Conservation (phyloP, 2,113 vertebrate genomes). For the Tragelaphus scriptus region DNA sequence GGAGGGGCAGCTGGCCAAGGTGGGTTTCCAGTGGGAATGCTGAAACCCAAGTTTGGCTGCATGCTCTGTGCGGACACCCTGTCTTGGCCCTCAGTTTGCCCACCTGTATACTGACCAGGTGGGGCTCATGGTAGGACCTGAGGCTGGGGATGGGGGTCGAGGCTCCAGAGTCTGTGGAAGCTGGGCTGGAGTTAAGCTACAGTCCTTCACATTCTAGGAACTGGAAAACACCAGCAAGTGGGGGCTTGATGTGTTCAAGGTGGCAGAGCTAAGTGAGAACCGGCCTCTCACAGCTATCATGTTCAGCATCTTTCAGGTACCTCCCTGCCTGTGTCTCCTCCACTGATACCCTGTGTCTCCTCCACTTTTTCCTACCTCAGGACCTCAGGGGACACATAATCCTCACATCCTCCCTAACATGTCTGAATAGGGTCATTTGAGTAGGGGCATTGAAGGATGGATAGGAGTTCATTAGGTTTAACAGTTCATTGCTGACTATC, state of each 20-base stretch:
- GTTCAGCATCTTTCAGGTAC: conserved; percentile 94
- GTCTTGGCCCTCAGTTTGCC: neutral
- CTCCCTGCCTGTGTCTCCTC: neutral
- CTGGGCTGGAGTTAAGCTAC: neutral
- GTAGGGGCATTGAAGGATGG: neutral
- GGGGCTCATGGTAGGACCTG: neutral
- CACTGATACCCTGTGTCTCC: neutral
- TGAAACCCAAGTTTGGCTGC: neutral
- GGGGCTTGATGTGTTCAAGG: conserved; percentile 92
- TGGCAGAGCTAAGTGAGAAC: conserved; percentile 89
- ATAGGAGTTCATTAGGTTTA: neutral
- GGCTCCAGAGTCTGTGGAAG: neutral
- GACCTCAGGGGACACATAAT: neutral
- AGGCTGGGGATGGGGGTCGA: neutral
- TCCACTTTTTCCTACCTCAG: neutral
- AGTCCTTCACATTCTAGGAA: conserved; percentile 78
- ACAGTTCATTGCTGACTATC: neutral
- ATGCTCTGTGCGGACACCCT: neutral
- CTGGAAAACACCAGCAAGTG: conserved; percentile 90
- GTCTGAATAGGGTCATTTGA: neutral
- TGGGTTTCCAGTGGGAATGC: conserved; percentile 45
- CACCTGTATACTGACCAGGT: neutral
- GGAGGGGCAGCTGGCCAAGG: conserved; percentile 89
- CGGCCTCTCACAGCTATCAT: conserved; percentile 90
- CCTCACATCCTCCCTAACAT: neutral